phyloP scores from a whole-genome alignment of 2,888 invertebrate genomes.

The Eutolmus rufibarbis region DNA sequence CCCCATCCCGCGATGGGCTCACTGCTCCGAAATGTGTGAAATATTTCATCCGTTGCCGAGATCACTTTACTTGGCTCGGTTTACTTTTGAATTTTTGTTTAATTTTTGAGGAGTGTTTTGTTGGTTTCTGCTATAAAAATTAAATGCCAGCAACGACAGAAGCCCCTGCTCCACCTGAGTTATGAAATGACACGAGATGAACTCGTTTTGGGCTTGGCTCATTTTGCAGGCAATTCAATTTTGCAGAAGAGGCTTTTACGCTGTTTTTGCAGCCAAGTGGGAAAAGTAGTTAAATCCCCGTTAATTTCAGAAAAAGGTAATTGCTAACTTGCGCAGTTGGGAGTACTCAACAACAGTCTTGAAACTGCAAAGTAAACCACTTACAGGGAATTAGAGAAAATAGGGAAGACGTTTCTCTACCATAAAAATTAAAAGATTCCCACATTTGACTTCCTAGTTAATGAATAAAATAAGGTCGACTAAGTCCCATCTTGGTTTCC shows the following conservation, averaged over 20 bases:
- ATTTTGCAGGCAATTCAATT: not conserved
- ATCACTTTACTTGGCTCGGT: not conserved
- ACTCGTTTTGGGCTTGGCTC: not conserved
- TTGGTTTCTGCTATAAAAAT: conserved; percentile 8
- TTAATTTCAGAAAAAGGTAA: not conserved
- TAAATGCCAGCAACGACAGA: not conserved
- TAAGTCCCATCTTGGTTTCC: no score
- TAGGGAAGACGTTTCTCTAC: not conserved
- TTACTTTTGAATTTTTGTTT: conserved; percentile 7
- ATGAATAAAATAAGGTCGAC: no score
- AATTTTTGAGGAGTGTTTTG: not conserved
- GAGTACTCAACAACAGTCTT: not conserved
- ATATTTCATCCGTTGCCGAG: not conserved
- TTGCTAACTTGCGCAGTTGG: not conserved
- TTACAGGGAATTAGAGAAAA: not conserved
- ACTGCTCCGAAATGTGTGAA: conserved; percentile 8
- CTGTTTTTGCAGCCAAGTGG: not conserved
- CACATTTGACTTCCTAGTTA: not conserved
- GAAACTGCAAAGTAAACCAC: not conserved
- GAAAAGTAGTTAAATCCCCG: not conserved
- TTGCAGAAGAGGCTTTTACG: not conserved
- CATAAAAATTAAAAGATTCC: not conserved
- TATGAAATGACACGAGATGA: not conserved
- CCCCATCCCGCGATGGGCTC: not conserved
- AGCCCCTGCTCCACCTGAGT: not conserved